Percentiles rank a stretch among this genome's conserved stretches.
phyloP scores from a whole-genome alignment of 2,113 vertebrate genomes.

The Epinephelus cyanopodus region DNA sequence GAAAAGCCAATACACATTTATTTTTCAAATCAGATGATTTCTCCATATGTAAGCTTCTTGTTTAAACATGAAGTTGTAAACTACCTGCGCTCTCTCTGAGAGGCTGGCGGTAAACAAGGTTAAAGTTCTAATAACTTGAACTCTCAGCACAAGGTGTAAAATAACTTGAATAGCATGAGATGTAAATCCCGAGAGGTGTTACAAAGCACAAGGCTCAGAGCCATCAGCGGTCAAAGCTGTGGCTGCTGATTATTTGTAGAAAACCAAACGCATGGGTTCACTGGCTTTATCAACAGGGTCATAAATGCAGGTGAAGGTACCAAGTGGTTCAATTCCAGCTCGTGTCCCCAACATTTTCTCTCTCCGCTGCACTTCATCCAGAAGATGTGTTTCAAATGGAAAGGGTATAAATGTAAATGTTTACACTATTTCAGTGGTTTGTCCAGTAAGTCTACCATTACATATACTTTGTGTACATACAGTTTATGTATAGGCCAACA shows the following conservation, averaged over 20 bases:
- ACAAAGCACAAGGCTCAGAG: neutral
- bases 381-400: conserved; percentile 26
- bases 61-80: conserved; percentile 15
- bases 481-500: conserved; percentile 35
- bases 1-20: conserved; percentile 8
- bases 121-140: conserved; percentile 20
- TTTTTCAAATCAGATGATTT: conserved; percentile 18
- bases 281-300: conserved; percentile 22
- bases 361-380: conserved; percentile 9
- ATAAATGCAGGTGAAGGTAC: conserved; percentile 34
- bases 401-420: conserved; percentile 45
- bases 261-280: conserved; percentile 15
- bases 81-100: conserved; percentile 5
- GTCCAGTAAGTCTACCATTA: conserved; percentile 8
- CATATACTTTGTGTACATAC: conserved; percentile 40
- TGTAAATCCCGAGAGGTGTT: neutral
- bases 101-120: conserved; percentile 13
- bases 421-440: conserved; percentile 33
- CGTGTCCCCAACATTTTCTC: conserved; percentile 13
- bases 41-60: conserved; percentile 4
- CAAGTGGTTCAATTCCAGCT: conserved; percentile 38
- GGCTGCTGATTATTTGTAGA: conserved; percentile 21
- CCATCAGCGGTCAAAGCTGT: neutral
- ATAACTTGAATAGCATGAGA: conserved; percentile 13
- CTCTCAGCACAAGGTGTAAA: conserved; percentile 23